Evolutionary conservation across 2,888 invertebrate species (phyloP).

Genomic region (Drosophila pseudotakahashii): DNA sequence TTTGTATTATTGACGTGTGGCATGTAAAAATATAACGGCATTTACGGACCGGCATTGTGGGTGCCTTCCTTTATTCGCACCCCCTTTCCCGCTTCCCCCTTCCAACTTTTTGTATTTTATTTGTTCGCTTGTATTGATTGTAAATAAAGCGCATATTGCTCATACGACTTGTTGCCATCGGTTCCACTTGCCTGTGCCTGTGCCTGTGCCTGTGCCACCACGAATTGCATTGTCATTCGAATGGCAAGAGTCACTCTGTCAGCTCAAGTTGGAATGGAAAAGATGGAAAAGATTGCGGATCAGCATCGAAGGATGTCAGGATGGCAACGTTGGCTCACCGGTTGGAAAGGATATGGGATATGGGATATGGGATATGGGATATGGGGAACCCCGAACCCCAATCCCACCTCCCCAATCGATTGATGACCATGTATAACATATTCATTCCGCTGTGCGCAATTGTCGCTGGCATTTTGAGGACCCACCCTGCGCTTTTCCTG

Average conservation of each 20-base stretch:
- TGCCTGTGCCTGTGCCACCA: neutral
- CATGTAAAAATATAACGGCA: constrained; percentile 68
- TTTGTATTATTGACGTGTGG: constrained; percentile 66
- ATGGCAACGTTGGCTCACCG: constrained; percentile 5
- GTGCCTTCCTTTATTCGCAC: neutral
- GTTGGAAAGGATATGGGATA: neutral
- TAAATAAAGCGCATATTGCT: constrained; percentile 70
- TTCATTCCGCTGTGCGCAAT: constrained; percentile 45
- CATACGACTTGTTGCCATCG: constrained; percentile 74
- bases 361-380: neutral
- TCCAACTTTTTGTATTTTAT: neutral
- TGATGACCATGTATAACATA: constrained; percentile 34
- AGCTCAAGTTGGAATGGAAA: constrained; percentile 22
- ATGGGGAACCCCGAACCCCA: neutral
- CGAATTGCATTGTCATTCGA: constrained; percentile 29
- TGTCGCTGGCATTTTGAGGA: constrained; percentile 47
- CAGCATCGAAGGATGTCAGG: constrained; percentile 18
- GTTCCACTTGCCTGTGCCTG: neutral
- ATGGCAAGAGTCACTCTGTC: constrained; percentile 31
- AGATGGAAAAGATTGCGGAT: constrained; percentile 25
- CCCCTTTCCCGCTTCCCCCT: too few species aligned
- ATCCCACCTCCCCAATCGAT: neutral
- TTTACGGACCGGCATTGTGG: constrained; percentile 53
- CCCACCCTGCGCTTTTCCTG: constrained; percentile 7
- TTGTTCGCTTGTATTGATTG: constrained; percentile 50